These are phyloP conservation scores for rabbit (Oryctolagus cuniculus) DNA, from an alignment of 2,113 vertebrate species.

Conservation along the genomic window DNA sequence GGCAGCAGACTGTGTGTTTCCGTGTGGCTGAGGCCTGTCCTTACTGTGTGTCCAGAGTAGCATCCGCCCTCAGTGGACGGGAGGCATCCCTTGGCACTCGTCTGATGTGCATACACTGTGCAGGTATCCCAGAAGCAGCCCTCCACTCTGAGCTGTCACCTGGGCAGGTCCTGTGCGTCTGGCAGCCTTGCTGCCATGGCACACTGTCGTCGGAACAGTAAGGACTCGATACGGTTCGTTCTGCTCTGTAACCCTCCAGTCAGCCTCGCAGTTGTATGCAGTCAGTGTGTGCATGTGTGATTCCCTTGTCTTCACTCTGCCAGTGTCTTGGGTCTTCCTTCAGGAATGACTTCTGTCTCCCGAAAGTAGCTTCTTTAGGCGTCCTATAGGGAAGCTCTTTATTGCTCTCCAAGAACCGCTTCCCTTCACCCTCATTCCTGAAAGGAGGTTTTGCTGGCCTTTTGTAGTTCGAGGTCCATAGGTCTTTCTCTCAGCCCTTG, in stretches of 20 bases:
- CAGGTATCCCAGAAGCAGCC: neutral
- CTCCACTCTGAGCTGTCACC: no score
- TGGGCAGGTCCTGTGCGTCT: neutral
- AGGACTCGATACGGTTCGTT: neutral
- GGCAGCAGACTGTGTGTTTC: neutral
- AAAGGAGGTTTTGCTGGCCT: neutral
- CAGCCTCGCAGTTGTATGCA: rapidly evolving
- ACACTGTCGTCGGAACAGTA: neutral
- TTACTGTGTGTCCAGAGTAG: neutral
- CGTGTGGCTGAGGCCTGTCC: neutral
- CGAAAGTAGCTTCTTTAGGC: neutral
- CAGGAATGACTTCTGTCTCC: neutral
- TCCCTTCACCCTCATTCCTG: neutral
- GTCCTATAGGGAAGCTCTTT: neutral
- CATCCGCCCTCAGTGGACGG: neutral
- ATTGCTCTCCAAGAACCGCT: neutral
- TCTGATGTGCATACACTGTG: neutral
- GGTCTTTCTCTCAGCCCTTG: neutral
- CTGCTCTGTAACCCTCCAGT: neutral
- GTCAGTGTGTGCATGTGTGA: neutral
- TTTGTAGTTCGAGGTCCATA: neutral
- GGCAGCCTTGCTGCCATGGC: neutral
- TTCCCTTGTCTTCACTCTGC: neutral
- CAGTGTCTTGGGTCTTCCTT: neutral
- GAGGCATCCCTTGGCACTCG: no score